phyloP scores from a whole-genome alignment of 2,797 vertebrate species.

The Odontamblyopus lacepedii region DNA sequence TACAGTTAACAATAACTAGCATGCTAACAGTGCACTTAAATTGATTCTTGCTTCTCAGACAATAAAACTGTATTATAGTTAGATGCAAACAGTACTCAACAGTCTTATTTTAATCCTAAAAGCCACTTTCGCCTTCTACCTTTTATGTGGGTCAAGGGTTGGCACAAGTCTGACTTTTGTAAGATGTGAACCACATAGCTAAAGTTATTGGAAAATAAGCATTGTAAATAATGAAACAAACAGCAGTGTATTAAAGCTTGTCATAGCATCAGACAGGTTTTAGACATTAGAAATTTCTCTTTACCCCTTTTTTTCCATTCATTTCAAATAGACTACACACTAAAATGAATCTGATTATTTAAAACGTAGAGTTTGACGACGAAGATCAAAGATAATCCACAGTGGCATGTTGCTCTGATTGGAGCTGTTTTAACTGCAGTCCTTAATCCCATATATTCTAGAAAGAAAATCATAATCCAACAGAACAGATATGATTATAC shows the following conservation, averaged over 20 bases:
- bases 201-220: too few species aligned
- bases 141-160: too few species aligned
- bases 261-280: background rate
- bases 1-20: too few species aligned
- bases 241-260: background rate
- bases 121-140: too few species aligned
- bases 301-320: background rate
- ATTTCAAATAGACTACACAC: background rate
- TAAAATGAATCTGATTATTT: background rate
- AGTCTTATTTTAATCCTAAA: too few species aligned
- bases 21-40: too few species aligned
- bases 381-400: background rate
- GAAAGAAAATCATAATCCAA: slow-evolving; percentile 5
- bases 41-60: too few species aligned
- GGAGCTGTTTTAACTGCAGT: background rate
- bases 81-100: too few species aligned
- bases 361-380: background rate
- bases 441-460: background rate
- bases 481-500: background rate
- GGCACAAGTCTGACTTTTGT: background rate
- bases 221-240: too few species aligned
- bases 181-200: background rate
- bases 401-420: background rate
- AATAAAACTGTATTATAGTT: too few species aligned
- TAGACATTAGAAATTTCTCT: background rate